Conservation (phyloP, 2,888 invertebrate genomes). For the Unio pictorum region DNA sequence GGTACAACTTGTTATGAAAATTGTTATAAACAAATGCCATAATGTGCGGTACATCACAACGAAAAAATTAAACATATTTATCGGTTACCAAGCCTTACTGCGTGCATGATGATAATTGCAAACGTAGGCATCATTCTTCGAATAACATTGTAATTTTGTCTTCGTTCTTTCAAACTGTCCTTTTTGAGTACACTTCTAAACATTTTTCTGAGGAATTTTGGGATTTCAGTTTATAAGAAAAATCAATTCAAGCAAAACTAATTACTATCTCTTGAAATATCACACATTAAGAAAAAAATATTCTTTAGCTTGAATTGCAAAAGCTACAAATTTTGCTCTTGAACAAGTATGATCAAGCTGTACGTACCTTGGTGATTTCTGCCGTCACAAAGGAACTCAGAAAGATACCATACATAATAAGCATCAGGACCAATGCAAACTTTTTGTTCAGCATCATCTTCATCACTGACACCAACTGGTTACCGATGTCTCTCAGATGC, state of each 20-base stretch:
- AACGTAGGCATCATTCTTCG: too few relatives aligned
- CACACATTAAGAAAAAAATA: not conserved
- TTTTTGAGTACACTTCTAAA: too few relatives aligned
- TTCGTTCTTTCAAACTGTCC: too few relatives aligned
- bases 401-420: slow-evolving; percentile 61
- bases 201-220: too few relatives aligned
- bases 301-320: not conserved
- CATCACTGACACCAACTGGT: slow-evolving; percentile 47
- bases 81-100: too few relatives aligned
- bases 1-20: not conserved
- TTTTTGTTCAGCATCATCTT: slow-evolving; percentile 49
- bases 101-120: too few relatives aligned
- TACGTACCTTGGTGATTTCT: slow-evolving; percentile 64
- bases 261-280: too few relatives aligned
- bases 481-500: slow-evolving; percentile 22
- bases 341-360: too few relatives aligned
- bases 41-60: not conserved
- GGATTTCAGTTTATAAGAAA: too few relatives aligned
- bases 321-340: not conserved
- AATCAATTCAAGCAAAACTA: too few relatives aligned
- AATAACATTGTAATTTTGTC: too few relatives aligned
- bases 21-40: not conserved
- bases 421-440: slow-evolving; percentile 53
- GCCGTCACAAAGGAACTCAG: slow-evolving; percentile 64
- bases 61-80: not conserved